A percentile compares a stretch with the other conserved stretches of the same genome.
Conservation (phyloP, 2,888 invertebrate genomes). For the Agrotis puta region DNA sequence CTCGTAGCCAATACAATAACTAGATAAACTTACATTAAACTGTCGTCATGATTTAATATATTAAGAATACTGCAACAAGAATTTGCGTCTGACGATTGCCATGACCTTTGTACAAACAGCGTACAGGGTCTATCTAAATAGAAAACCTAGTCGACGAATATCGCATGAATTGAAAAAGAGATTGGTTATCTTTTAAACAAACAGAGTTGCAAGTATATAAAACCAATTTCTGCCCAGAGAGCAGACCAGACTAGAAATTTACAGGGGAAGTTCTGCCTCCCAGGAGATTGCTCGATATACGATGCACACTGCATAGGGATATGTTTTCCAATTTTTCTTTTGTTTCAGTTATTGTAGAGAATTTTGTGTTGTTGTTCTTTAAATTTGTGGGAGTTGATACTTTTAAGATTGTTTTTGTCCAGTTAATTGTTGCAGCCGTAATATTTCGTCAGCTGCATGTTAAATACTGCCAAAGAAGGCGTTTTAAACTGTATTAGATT, state of each 20-base stretch:
- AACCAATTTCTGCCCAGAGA: conserved; percentile 62
- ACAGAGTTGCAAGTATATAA: conserved; percentile 59
- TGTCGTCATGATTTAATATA: conserved; percentile 44
- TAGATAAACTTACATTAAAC: conserved; percentile 35
- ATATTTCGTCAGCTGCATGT: neutral
- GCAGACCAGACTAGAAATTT: conserved; percentile 55
- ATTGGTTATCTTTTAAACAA: conserved; percentile 50
- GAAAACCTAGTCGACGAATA: conserved; percentile 32
- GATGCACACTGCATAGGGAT: conserved; percentile 43
- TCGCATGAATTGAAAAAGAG: conserved; percentile 51
- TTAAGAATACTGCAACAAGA: conserved; percentile 39
- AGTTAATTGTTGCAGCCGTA: neutral
- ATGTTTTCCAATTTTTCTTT: conserved; percentile 58
- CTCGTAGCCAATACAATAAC: conserved; percentile 33
- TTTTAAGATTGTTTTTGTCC: neutral
- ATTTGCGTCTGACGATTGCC: conserved; percentile 21
- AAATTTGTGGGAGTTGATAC: neutral
- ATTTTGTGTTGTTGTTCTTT: neutral
- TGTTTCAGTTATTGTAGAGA: conserved; percentile 26
- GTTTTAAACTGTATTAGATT: neutral
- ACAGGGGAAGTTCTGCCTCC: conserved; percentile 64
- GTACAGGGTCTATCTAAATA: conserved; percentile 38
- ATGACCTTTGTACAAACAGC: conserved; percentile 23
- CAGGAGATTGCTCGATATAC: conserved; percentile 56
- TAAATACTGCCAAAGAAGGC: no score